Base-by-base conservation (phyloP, 1,140 invertebrate species). In the Cherax quadricarinatus region DNA sequence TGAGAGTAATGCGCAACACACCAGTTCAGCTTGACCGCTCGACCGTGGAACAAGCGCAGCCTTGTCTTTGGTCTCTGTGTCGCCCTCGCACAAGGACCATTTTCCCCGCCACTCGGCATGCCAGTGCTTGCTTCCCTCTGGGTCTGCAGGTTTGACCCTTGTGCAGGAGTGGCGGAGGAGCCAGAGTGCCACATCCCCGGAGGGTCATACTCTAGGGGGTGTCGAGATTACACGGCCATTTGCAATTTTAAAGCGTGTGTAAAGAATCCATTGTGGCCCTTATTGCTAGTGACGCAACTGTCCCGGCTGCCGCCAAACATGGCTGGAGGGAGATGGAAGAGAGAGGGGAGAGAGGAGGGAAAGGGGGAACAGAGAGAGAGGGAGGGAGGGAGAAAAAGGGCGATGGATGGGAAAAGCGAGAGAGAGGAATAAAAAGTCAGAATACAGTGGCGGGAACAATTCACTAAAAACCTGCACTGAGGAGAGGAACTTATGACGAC, bases 11-110 rank as follows among this genome's bases (percentile, higher is more conserved):
- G 60, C 82, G n/a, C 83, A 41, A 24, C 83, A 85, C 60, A 49
- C 62, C 1, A 85, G 83, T 85, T 85, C 83, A 85, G 83, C 83
- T 85, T 85, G 83, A 85, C 83, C 60, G 83, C 83, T 48, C 83
- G 83, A 85, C 83, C 83, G 70, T 85, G 60, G 60, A 60, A 14
- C 16, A 24, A 53, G 24, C 30, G 70, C 6, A 66, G 60, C 60
- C 6, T 48, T 5, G 24, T 7, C 24, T 62, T 48, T n/a, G 18
- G 30, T 24, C 83, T 70, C n/a, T 85, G 21, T 66, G 30, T 85
- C 5, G 9, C 16, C n/a, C 60, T 21, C 4, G 24, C 24, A 85
- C 24, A 70, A 66, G 48, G 30, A n/a, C 83, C 53, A 48, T 70
- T 70, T 85, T 24, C 21, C 21, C 70, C 21, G 3, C 12, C 21